Evolutionary conservation across 2,113 vertebrate species (phyloP).

Genomic region (Tetrax tetrax): DNA sequence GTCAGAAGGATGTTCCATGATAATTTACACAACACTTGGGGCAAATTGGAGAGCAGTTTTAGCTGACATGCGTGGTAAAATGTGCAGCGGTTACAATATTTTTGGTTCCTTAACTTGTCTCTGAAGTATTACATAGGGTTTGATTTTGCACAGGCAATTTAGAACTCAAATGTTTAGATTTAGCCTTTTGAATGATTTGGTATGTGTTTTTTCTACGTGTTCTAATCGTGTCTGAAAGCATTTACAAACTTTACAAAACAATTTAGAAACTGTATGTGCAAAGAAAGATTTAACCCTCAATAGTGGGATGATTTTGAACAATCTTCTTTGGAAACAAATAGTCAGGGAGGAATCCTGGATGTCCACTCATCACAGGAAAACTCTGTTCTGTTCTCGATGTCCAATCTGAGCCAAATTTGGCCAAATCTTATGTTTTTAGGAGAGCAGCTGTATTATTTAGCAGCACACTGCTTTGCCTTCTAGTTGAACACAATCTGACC

Average conservation of each 20-base stretch:
- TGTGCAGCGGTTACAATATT: neutral
- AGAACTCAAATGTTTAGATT: neutral
- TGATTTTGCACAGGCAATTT: neutral
- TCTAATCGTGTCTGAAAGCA: neutral
- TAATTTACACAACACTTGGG: neutral
- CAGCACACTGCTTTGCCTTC: neutral
- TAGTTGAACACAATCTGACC: neutral
- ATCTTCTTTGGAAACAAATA: neutral
- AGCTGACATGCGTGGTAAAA: neutral
- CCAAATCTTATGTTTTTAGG: neutral
- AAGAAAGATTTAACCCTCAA: neutral
- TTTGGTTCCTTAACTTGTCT: slow-evolving; percentile 9
- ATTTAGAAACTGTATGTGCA: neutral
- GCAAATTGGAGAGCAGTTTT: neutral
- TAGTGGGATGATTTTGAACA: neutral
- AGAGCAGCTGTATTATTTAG: neutral
- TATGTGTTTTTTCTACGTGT: accelerated
- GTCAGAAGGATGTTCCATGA: slow-evolving; percentile 11
- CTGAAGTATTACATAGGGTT: neutral
- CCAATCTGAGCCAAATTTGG: neutral
- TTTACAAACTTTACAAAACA: neutral
- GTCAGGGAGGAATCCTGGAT: accelerated
- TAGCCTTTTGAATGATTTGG: neutral
- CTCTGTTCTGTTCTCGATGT: neutral
- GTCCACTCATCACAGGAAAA: neutral